Percentiles rank a stretch among this genome's conserved stretches.
These are phyloP conservation scores for Aphelenchoides bicaudatus DNA, from an alignment of 2,888 invertebrate genomes.

Conservation along the genomic window DNA sequence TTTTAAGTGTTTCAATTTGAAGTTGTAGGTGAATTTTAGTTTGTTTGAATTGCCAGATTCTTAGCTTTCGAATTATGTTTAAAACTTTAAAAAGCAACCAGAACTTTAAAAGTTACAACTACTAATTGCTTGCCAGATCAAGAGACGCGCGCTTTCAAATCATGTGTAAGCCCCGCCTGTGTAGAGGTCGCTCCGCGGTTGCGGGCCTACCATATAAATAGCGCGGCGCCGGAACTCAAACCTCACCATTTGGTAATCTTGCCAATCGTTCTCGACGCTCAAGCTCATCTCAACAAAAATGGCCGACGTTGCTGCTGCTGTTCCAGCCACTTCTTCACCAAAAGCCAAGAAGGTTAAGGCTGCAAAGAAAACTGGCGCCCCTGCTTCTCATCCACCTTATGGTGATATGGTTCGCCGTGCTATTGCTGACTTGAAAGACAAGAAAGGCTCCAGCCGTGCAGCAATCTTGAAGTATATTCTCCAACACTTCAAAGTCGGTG, in stretches of 20 bases:
- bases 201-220: neutral
- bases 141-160: no score
- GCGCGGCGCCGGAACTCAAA: no score
- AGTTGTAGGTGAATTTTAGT: no score
- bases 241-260: constrained; percentile 12
- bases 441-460: constrained; percentile 37
- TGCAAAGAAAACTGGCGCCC: neutral
- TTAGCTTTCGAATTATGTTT: no score
- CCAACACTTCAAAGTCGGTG: constrained; percentile 35
- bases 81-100: no score
- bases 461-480: constrained; percentile 42
- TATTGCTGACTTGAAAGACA: constrained; percentile 30
- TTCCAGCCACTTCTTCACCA: constrained; percentile 9
- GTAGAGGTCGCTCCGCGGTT: neutral
- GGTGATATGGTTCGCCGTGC: constrained; percentile 34
- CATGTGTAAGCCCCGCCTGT: no score
- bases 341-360: constrained; percentile 16
- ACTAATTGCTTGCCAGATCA: no score
- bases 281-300: no score
- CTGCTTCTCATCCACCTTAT: neutral
- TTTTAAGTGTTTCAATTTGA: no score
- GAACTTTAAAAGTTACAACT: no score
- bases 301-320: constrained; percentile 19
- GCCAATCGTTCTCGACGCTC: constrained; percentile 10
- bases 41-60: no score